phyloP scores from a whole-genome alignment of 2,888 invertebrate species.

The Clanis bilineata region DNA sequence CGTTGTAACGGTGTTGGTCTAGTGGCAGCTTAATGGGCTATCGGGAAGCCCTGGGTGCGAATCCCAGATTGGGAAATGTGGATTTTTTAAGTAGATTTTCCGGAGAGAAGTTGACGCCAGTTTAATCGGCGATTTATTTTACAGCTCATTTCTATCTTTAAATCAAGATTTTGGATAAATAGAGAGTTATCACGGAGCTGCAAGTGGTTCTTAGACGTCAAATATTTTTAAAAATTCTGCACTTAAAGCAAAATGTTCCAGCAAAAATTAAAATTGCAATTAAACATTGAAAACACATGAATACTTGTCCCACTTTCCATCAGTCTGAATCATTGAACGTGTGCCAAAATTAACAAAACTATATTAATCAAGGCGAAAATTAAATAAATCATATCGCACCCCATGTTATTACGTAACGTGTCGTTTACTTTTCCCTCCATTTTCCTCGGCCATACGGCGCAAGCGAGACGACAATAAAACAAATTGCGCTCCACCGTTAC shows the following conservation, averaged over 20 bases:
- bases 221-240: neutral
- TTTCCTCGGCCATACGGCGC: constrained; percentile 53
- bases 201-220: too few species aligned
- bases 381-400: constrained; percentile 69
- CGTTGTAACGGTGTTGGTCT: neutral
- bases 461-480: constrained; percentile 40
- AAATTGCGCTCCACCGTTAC: constrained; percentile 32
- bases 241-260: neutral
- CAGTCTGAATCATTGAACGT: constrained; percentile 47
- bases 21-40: too few species aligned
- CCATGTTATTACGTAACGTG: constrained; percentile 59
- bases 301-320: constrained; percentile 19
- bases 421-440: constrained; percentile 61
- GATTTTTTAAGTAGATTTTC: too few species aligned
- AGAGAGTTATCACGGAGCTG: too few species aligned
- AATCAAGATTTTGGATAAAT: too few species aligned
- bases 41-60: too few species aligned
- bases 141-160: too few species aligned
- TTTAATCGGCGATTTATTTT: too few species aligned
- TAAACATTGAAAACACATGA: constrained; percentile 13
- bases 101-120: too few species aligned
- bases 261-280: neutral
- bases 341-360: constrained; percentile 62
- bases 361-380: constrained; percentile 63
- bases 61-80: too few species aligned